Percentiles rank a stretch among this genome's conserved stretches.
phyloP scores from a whole-genome alignment of 2,888 invertebrate genomes.

The Isoperla grammatica region DNA sequence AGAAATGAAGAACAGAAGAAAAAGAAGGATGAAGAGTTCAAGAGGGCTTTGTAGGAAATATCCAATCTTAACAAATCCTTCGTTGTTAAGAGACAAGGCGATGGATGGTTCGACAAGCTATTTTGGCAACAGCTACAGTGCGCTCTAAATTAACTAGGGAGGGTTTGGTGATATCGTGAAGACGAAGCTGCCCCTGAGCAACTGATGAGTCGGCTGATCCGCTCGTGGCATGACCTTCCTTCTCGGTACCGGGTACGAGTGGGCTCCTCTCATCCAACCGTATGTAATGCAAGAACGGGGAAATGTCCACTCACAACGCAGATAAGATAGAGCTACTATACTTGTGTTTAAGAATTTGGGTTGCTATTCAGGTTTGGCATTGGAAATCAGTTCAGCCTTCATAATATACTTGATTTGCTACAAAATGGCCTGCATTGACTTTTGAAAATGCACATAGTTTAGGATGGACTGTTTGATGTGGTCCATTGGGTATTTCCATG shows the following conservation, averaged over 20 bases:
- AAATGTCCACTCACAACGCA: not conserved
- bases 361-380: not conserved
- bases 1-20: slow-evolving; percentile 25
- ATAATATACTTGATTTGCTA: too few species aligned
- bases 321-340: not conserved
- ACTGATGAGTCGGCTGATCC: not conserved
- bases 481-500: too few species aligned
- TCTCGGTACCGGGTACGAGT: too few species aligned
- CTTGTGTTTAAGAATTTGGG: not conserved
- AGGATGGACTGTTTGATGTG: too few species aligned
- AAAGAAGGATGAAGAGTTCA: slow-evolving; percentile 23
- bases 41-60: slow-evolving; percentile 3
- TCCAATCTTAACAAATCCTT: not conserved
- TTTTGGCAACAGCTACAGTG: not conserved
- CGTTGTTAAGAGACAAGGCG: too few species aligned
- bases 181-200: not conserved
- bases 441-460: too few species aligned
- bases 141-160: not conserved
- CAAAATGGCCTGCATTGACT: too few species aligned
- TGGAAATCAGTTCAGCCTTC: not conserved
- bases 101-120: not conserved
- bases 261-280: slow-evolving; percentile 3
- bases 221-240: not conserved
- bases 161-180: not conserved
- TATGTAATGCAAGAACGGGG: slow-evolving; percentile 2